phyloP scores from a whole-genome alignment of 1,140 invertebrate species.

The Eupeodes corollae region DNA sequence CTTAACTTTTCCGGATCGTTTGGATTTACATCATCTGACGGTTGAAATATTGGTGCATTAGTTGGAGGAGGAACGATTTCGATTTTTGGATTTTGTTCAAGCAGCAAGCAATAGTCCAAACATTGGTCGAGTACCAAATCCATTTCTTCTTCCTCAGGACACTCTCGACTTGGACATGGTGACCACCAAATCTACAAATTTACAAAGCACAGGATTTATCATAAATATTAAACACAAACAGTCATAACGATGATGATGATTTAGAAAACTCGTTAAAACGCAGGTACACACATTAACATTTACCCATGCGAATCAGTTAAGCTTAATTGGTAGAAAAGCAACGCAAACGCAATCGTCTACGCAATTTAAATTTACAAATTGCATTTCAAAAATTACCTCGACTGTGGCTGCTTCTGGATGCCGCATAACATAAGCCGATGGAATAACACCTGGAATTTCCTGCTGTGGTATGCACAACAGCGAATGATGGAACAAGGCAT shows the following conservation, averaged over 20 bases:
- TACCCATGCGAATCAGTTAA: not conserved
- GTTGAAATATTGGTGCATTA: not conserved
- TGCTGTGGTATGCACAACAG: constrained; percentile 60
- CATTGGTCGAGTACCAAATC: constrained; percentile 57
- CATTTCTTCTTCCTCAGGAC: constrained; percentile 58
- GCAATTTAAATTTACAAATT: not conserved
- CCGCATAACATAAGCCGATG: constrained; percentile 56
- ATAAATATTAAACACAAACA: too few relatives aligned
- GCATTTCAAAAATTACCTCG: constrained; percentile 41
- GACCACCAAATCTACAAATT: constrained; percentile 58
- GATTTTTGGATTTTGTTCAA: constrained; percentile 32
- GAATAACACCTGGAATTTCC: constrained; percentile 57
- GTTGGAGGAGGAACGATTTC: constrained; percentile 10
- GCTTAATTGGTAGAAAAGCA: not conserved
- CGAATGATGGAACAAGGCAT: constrained; percentile 60
- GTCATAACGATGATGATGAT: too few relatives aligned
- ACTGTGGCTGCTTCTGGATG: constrained; percentile 54
- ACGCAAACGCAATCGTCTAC: not conserved
- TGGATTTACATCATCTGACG: constrained; percentile 11
- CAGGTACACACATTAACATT: not conserved
- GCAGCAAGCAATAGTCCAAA: constrained; percentile 53
- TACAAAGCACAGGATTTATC: too few relatives aligned
- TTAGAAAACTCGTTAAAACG: not conserved
- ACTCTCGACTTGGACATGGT: constrained; percentile 60
- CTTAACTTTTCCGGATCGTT: constrained; percentile 42